Evolutionary conservation across 2,113 vertebrate species (phyloP).

Genomic region (Ceuthmochares aereus): DNA sequence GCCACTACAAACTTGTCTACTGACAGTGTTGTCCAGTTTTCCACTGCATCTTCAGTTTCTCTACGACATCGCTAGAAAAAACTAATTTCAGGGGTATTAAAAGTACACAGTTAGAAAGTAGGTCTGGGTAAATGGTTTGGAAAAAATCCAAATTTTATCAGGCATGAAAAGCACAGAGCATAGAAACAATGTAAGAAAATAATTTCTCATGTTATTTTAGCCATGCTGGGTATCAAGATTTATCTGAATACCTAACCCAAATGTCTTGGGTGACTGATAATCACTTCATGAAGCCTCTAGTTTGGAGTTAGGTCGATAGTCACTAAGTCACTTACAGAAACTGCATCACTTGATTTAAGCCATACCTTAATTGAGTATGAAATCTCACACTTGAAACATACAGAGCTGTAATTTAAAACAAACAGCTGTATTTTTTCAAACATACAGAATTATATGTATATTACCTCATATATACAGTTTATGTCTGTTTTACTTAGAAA

Average conservation of each 20-base stretch:
- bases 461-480: neutral
- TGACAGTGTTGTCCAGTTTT: neutral
- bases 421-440: neutral
- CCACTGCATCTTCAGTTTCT: neutral
- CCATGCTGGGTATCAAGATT: neutral
- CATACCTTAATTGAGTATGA: neutral
- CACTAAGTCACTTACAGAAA: neutral
- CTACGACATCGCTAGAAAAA: neutral
- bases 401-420: neutral
- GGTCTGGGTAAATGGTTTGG: constrained; percentile 64
- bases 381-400: neutral
- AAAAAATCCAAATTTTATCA: constrained; percentile 64
- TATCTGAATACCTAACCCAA: constrained; percentile 36
- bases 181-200: constrained; percentile 37
- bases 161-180: constrained; percentile 41
- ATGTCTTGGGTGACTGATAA: constrained; percentile 7
- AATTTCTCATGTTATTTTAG: constrained; percentile 23
- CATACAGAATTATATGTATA: neutral
- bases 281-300: neutral
- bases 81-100: constrained; percentile 56
- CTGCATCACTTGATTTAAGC: neutral
- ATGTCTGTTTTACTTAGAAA: neutral
- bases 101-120: constrained; percentile 53
- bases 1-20: neutral
- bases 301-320: neutral